A percentile compares a stretch with the other conserved stretches of the same genome.
Conservation (phyloP, 2,113 vertebrate species). For the Phalacrocorax aristotelis region DNA sequence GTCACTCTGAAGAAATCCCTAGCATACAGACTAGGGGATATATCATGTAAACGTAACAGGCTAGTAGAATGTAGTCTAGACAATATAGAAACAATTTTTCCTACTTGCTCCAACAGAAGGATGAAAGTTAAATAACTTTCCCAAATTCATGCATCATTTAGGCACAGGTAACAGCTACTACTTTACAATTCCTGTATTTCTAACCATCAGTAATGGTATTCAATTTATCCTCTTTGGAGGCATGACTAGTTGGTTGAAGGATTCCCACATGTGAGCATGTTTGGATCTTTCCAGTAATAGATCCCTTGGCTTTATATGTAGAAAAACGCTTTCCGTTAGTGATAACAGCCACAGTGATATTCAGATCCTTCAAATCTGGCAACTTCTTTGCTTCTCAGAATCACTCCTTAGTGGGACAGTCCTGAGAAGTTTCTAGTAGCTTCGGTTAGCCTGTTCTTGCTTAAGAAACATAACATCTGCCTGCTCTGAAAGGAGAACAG, state of each 20-base stretch:
- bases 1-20: not conserved
- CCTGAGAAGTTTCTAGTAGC: not conserved
- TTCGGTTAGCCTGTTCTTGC: not conserved
- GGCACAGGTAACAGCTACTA: not conserved
- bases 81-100: not conserved
- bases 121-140: not conserved
- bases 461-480: not conserved
- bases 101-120: not conserved
- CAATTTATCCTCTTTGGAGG: not conserved
- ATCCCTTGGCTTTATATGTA: not conserved
- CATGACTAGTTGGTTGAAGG: not conserved
- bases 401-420: not conserved
- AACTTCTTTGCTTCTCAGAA: not conserved
- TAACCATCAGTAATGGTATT: not conserved
- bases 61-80: not conserved
- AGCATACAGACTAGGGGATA: not conserved
- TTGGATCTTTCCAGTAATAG: not conserved
- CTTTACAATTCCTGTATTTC: not conserved
- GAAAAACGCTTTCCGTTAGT: not conserved
- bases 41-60: not conserved
- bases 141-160: not conserved
- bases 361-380: not conserved
- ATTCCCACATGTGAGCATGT: not conserved
- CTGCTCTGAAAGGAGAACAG: constrained; percentile 17
- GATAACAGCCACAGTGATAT: not conserved